These are phyloP conservation scores for Caprella mutica DNA, from an alignment of 2,888 invertebrate genomes.

Conservation along the genomic window DNA sequence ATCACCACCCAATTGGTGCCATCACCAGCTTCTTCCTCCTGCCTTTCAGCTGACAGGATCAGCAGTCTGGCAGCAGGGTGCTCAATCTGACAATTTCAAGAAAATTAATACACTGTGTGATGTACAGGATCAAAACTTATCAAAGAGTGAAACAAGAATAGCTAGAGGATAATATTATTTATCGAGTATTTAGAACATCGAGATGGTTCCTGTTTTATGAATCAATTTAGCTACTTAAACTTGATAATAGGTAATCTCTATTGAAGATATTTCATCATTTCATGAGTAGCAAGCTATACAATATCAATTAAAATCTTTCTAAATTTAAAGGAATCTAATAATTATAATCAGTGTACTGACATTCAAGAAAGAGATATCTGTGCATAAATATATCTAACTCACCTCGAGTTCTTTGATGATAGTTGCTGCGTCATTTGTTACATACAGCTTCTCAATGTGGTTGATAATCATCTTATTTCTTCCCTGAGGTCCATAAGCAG, in stretches of 20 bases:
- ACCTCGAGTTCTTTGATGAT: constrained; percentile 85
- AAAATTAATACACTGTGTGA: constrained; percentile 4
- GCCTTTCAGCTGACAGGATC: constrained; percentile 93
- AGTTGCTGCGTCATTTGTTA: constrained; percentile 98
- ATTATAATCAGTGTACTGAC: neutral
- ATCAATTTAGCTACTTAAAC: too few relatives aligned
- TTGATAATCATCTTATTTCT: constrained; percentile 99
- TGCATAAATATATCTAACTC: constrained; percentile 27
- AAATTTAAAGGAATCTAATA: neutral
- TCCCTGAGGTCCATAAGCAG: constrained; percentile 96
- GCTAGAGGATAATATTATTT: neutral
- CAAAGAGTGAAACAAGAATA: neutral
- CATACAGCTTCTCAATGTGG: constrained; percentile 94
- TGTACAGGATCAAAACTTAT: neutral
- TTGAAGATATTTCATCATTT: too few relatives aligned
- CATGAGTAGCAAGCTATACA: too few relatives aligned
- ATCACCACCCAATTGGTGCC: constrained; percentile 97
- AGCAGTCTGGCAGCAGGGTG: constrained; percentile 97
- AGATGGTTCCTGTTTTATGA: too few relatives aligned
- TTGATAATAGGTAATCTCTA: too few relatives aligned
- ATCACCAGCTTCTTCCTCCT: constrained; percentile 96
- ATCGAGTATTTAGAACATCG: too few relatives aligned
- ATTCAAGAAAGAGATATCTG: neutral
- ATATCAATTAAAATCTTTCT: too few relatives aligned
- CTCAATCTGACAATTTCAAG: constrained; percentile 53